Percentiles rank a stretch among this genome's conserved stretches.
phyloP scores from a whole-genome alignment of 2,888 invertebrate genomes.

The Cyaniris semiargus region DNA sequence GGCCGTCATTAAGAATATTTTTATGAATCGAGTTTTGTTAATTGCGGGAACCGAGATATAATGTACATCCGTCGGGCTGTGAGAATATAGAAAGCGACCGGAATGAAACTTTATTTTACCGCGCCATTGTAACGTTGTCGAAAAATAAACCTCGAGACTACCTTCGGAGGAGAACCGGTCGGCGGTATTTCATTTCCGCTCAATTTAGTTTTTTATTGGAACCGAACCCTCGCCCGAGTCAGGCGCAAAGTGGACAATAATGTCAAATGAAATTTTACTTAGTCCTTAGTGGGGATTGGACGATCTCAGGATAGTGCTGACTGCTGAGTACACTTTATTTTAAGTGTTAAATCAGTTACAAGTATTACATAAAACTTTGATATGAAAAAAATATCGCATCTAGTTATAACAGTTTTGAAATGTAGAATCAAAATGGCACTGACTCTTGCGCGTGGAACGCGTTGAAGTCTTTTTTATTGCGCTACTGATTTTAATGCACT shows the following conservation, averaged over 20 bases:
- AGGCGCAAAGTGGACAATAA: conserved; percentile 51
- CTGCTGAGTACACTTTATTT: background rate
- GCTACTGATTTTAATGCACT: background rate
- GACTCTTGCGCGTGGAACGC: background rate
- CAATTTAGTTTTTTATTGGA: conserved; percentile 75
- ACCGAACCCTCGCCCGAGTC: conserved; percentile 62
- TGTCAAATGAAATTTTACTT: conserved; percentile 42
- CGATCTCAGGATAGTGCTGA: background rate
- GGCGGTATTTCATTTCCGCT: conserved; percentile 78
- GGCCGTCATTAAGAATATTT: conserved; percentile 15
- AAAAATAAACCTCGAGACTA: conserved; percentile 38
- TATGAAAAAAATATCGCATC: too few relatives aligned
- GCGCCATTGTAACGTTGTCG: conserved; percentile 1
- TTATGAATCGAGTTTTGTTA: conserved; percentile 19
- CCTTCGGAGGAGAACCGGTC: conserved; percentile 72
- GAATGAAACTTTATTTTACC: conserved; percentile 3
- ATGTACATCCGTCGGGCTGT: conserved; percentile 17
- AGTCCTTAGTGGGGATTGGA: conserved; percentile 3
- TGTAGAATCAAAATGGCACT: background rate
- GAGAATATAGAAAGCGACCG: conserved; percentile 16
- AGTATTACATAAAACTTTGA: too few relatives aligned
- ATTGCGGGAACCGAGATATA: conserved; percentile 12
- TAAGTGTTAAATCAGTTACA: background rate
- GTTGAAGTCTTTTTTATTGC: background rate
- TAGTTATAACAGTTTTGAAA: background rate